Base-by-base conservation (phyloP, 2,888 invertebrate species). In the Sminthurides aquaticus region DNA sequence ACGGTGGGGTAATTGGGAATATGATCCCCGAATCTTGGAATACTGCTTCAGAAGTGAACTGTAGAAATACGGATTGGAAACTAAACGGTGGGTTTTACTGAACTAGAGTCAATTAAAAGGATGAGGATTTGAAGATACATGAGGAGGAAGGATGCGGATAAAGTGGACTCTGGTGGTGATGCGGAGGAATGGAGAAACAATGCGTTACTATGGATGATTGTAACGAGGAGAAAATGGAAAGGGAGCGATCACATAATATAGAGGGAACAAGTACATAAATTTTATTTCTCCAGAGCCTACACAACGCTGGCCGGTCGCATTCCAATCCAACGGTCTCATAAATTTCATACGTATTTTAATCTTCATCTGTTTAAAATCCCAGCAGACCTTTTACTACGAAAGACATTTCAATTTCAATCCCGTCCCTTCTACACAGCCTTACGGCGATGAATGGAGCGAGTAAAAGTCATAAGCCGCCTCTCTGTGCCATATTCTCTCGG, bases 351-450 rank as follows among this genome's bases (percentile, higher is more conserved):
- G 60, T 56, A 60, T 60, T 60, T 64, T 55, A 48, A 64, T 64
- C 52, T 22, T 57, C 49, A 20, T 5, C 26, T 57, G 34, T 22
- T 64, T 28, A 24, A 56, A 26, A 59, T 24, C 55, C 18, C 11
- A 3, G 29, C 11, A 24, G 20, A 49, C 52, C 18, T 18, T 43
- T 18, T n/a, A n/a, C n/a, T n/a, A n/a, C 8, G 18, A 43, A 20
- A 64, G 64, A 64, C 60, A 64, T 54, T 64, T 64, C 64, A 64
- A 64, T 64, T 64, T 64, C 49, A 43, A 34, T n/a, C n/a, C n/a
- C n/a, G n/a, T n/a, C n/a, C n/a, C n/a, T n/a, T n/a, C n/a, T n/a
- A n/a, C n/a, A n/a, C n/a, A n/a, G n/a, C n/a, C n/a, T n/a, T n/a
- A n/a, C n/a, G n/a, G n/a, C n/a, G n/a, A n/a, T n/a, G n/a, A n/a